Base-by-base conservation (phyloP, 2,797 vertebrate species). In the Chelmon rostratus region DNA sequence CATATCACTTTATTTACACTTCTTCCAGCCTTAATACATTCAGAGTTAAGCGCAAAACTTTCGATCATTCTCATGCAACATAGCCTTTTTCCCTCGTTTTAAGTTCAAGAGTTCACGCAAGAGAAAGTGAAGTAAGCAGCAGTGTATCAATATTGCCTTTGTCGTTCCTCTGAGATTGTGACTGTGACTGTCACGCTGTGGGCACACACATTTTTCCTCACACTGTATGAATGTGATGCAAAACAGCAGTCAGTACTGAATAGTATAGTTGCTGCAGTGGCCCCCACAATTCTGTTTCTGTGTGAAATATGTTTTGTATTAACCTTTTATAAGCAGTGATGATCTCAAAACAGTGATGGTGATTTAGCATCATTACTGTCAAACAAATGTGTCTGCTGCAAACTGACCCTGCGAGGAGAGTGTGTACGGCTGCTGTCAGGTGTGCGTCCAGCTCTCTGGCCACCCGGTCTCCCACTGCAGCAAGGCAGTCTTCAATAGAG, bases 401-500 rank as follows among this genome's bases (percentile, higher is more conserved):
- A 52, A 96, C 97, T 96, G 90, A 99, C 98, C 95, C 95, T 86
- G 92, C 92, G 49, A 98, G 96, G 84, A 99, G 96, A 54, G 69
- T 91, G 68, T 95, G 93, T 37, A 96, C 90, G 0, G 97, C 96
- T 77, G 91, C 89, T 13, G 91, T 76, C 79, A 99, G 91, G 59
- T 95, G 93, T 38, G 94, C 86, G 73, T 93, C 95, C 68, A 98
- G 84, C 42, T 97, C 96, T 59, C 74, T 89, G 59, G 89, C 91
- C 69, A 97, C 93, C 13, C 92, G 93, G 74, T 97, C 96, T 54
- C 96, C 97, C 3, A 97, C 21, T 37, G 95, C 95, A 61, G 96
- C 96, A 59, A 99, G 93, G 86, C 95, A 97, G 83, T 99, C 97
- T 90, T 99, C 97, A 66, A 98, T 91, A 0, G 97, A 96, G 87